Evolutionary conservation across 2,888 invertebrate species (phyloP), one percentile per base, ranked within the genome.

Genomic region (Alsophila aescularia): DNA sequence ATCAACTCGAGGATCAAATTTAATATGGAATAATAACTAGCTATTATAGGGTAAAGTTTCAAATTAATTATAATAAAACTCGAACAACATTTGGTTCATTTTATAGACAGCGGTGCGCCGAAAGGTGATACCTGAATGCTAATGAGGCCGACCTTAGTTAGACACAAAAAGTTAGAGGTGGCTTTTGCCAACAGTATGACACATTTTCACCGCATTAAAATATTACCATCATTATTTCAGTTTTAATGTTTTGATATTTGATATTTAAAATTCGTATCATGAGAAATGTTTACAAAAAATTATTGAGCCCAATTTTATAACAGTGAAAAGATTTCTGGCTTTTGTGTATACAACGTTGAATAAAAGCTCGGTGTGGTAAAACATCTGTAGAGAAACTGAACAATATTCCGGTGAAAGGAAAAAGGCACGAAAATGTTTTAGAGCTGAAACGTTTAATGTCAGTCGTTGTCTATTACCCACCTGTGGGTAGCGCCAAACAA

Each of bases 391-490:
- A 12, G 14, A 16, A 7, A n/a, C 29, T 9, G 2, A 37, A 29
- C 5, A 39, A 31, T 39, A 37, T 48, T 31, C 14, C 15, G 21
- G 16, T 29, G 37, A 43, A 43, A 54, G 34, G 16, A 27, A 54
- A 53, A 49, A 29, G 40, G 34, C 53, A 37, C 41, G 13, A 49
- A 47, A 48, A 48, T 49, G 34, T 45, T 56, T 45, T 41, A 51
- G 45, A 56, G 24, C 36, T 45, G 45, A 51, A 45, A 42, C 41
- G 45, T 47, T 55, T 50, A 55, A 50, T 51, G 50, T 41, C 18
- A 40, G 45, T 41, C 41, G 40, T 45, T 50, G 55, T 56, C 45
- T 56, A 56, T 56, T 51, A 45, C 36, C 55, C 55, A 56, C 55
- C 55, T 56, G 55, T 55, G 41, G 55, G 50, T 34, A 39, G 31